phyloP scores from a whole-genome alignment of 64 coral and sea anemone species.

The Actinia tenebrosa region DNA sequence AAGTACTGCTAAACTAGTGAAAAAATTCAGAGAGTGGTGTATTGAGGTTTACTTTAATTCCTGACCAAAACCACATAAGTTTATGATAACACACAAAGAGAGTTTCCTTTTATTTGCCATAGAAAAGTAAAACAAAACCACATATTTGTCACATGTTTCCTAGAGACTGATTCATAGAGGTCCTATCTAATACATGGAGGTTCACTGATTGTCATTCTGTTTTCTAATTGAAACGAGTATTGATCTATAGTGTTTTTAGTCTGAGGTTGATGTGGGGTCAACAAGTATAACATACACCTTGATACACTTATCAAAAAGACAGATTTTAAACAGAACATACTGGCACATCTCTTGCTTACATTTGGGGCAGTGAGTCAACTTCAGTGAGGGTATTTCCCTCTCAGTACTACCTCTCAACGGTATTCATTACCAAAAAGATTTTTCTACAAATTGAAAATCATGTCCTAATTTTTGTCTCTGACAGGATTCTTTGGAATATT shows the following conservation, averaged over 20 bases:
- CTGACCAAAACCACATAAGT: constrained; percentile 28
- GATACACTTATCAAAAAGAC: constrained; percentile 22
- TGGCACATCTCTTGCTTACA: not conserved
- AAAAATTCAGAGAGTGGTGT: constrained; percentile 31
- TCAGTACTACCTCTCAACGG: not conserved
- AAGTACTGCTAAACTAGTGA: constrained; percentile 8
- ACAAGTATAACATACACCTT: constrained; percentile 9
- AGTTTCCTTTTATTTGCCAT: not conserved
- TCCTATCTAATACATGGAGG: not conserved
- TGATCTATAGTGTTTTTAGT: not conserved
- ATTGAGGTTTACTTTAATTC: constrained; percentile 22
- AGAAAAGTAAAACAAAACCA: not conserved
- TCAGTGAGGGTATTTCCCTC: not conserved
- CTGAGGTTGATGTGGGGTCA: constrained; percentile 15
- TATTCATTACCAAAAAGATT: not conserved
- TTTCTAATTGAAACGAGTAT: not conserved
- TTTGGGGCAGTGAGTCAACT: not conserved
- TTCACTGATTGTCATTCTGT: not conserved
- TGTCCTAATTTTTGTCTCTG: not conserved
- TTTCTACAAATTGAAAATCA: not conserved
- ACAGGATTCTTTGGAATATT: constrained; percentile 5
- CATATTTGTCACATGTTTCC: not conserved
- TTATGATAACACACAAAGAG: constrained; percentile 22
- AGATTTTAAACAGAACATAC: constrained; percentile 13
- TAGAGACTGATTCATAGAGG: not conserved